Evolutionary conservation across 1,140 invertebrate genomes (phyloP), one percentile per base, ranked within the genome.

Genomic region (Neodiprion fabricii): DNA sequence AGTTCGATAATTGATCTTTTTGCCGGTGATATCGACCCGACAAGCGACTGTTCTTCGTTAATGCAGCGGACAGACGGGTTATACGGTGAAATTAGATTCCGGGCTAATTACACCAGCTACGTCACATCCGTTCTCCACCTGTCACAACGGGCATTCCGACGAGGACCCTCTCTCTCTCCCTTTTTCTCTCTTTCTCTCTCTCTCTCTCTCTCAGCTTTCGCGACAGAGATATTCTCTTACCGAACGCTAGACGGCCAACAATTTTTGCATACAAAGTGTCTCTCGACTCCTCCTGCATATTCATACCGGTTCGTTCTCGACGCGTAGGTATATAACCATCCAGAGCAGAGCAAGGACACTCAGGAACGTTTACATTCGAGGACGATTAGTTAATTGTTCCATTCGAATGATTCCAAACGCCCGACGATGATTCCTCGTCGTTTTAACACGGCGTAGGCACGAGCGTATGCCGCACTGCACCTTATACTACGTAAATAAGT

Each of bases 261-360:
- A 61, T 61, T 61, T 61, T 61, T 61, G 53, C 53, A 61, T 61
- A 61, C n/a, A 61, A 61, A 61, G 53, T 61, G n/a, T 61, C 53
- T 61, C 11, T 61, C 53, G 11, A 61, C 53, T 61, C n/a, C 53
- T 61, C 11, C n/a, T 61, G 53, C 53, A 61, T 61, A 61, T 61
- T 61, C 53, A 61, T 61, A 17, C 53, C 11, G 11, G 53, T 61
- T 61, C 53, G 53, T 17, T 61, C 53, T 40, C 28, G 5, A 40
- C 28, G 28, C 28, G 28, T 40, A 40, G 28, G 28, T 40, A 40
- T 40, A 40, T 40, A 40, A 40, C 1, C 28, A 40, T 40, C 28
- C 28, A 40, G 1, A 5, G 28, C 1, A 40, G 11, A 12, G 9
- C 50, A 17, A 12, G 53, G 11, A 5, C 53, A 14, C n/a, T 61